phyloP scores from a whole-genome alignment of 2,888 invertebrate genomes.

The Clepsis dumicolana region DNA sequence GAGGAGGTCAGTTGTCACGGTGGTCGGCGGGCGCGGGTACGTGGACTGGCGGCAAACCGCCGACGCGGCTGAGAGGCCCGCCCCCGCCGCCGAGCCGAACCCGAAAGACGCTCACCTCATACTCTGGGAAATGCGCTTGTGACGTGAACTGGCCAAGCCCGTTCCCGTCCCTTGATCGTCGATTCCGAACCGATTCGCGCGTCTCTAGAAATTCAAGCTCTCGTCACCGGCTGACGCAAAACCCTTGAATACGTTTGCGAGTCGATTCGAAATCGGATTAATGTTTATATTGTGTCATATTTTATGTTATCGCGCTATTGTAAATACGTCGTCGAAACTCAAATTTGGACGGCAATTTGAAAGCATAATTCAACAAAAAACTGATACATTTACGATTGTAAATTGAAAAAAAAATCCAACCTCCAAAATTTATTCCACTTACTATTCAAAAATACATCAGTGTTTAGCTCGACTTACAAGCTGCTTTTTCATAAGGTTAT shows the following conservation, averaged over 20 bases:
- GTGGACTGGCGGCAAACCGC: conserved; percentile 93
- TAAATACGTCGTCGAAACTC: conserved; percentile 31
- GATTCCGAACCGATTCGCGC: conserved; percentile 23
- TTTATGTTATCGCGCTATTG: conserved; percentile 44
- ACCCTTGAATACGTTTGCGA: conserved; percentile 48
- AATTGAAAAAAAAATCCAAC: conserved; percentile 12
- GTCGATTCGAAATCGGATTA: conserved; percentile 25
- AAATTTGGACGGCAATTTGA: not conserved
- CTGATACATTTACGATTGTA: conserved; percentile 26
- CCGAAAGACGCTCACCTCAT: conserved; percentile 95
- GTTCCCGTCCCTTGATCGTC: conserved; percentile 19
- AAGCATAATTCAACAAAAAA: not conserved
- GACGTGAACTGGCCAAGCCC: conserved; percentile 52
- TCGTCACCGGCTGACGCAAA: conserved; percentile 34
- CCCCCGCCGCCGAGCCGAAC: conserved; percentile 88
- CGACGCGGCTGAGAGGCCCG: conserved; percentile 86
- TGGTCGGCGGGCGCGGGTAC: conserved; percentile 96
- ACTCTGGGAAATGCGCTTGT: conserved; percentile 91
- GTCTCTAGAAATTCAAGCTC: not conserved
- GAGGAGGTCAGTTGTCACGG: conserved; percentile 92
- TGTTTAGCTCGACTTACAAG: conserved; percentile 39
- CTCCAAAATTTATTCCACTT: conserved; percentile 30
- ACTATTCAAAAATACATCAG: conserved; percentile 32
- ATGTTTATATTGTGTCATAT: conserved; percentile 67
- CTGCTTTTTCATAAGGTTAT: conserved; percentile 34